Evolutionary conservation across 92 coral and sea anemone species (phyloP), one percentile per base, ranked within the genome.

Genomic region (Parazoanthus swiftii): DNA sequence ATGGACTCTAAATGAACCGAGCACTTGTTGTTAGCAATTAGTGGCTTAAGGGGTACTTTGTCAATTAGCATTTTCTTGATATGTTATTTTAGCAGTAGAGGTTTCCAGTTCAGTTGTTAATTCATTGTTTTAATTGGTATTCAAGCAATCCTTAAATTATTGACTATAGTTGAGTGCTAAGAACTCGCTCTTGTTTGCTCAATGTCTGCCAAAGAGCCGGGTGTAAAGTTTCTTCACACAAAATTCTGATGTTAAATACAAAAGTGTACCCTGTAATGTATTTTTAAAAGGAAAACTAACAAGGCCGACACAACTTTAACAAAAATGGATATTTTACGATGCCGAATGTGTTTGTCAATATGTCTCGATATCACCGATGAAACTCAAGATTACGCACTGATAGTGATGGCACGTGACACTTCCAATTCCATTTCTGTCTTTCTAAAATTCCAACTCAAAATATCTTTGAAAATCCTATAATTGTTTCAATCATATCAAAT

Each of bases 1-100:
- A 39, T 39, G 39, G 48, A 63, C 25, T 63, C 70, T 5, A 20
- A 63, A 20, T 58, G 6, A 63, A 18, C 0, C 14, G 29, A 76
- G 46, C 25, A 37, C 26, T 38, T 76, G 48, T 76, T 35, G 80
- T 15, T 76, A 44, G 43, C 80, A 84, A 84, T 84, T 46, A 44
- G 79, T 58, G 26, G 87, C 43, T 8, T 10, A 26, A 3, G 33
- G 73, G 51, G 67, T 23, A 38, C 48, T 38, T 25, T 59, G 70
- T n/a, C 23, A 35, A 56, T 35, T 44, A 35, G 13, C 65, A 70
- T 18, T 38, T 71, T 44, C 14, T 70, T 70, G 50, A 77, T 48
- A 9, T n/a, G 4, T 16, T 50, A 43, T 29, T 21, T 79, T 20
- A 79, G 46, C 18, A 44, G 39, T n/a, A 33, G 39, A 48, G 82